A percentile compares a stretch with the other conserved stretches of the same genome.
phyloP scores from a whole-genome alignment of 2,113 vertebrate species.

The Leuciscus idus region DNA sequence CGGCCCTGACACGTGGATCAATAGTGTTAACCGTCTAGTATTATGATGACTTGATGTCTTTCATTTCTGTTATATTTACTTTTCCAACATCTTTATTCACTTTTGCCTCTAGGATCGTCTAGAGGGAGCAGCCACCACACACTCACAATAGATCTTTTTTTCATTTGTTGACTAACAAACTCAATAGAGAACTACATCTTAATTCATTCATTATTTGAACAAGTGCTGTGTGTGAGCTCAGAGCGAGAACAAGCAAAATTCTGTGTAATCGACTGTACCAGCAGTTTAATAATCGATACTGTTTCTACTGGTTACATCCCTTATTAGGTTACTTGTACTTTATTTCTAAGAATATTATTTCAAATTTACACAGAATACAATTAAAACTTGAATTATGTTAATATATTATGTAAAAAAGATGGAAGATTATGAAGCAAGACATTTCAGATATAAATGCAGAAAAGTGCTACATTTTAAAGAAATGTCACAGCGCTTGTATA shows the following conservation, averaged over 20 bases:
- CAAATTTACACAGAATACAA: neutral
- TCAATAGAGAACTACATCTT: slow-evolving; percentile 9
- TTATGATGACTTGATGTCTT: slow-evolving; percentile 6
- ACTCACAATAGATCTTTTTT: neutral
- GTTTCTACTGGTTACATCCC: neutral
- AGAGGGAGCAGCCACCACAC: neutral
- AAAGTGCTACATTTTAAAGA: too few species aligned
- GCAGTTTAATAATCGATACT: neutral
- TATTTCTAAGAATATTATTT: neutral
- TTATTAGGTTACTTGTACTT: neutral
- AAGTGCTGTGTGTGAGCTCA: slow-evolving; percentile 5
- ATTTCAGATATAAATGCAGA: too few species aligned
- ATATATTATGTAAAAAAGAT: neutral
- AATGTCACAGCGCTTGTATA: too few species aligned
- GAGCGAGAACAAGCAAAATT: neutral
- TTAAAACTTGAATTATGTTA: neutral
- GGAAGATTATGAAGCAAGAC: too few species aligned
- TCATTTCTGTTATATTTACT: slow-evolving; percentile 28
- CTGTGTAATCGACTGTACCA: neutral
- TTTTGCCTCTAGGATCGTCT: neutral
- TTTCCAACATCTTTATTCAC: neutral
- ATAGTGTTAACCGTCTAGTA: slow-evolving; percentile 14
- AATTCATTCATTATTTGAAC: slow-evolving; percentile 21
- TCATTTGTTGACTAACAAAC: neutral
- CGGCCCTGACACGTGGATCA: neutral